Evolutionary conservation across 2,888 invertebrate species (phyloP).

Genomic region (Vesta saturnalis): DNA sequence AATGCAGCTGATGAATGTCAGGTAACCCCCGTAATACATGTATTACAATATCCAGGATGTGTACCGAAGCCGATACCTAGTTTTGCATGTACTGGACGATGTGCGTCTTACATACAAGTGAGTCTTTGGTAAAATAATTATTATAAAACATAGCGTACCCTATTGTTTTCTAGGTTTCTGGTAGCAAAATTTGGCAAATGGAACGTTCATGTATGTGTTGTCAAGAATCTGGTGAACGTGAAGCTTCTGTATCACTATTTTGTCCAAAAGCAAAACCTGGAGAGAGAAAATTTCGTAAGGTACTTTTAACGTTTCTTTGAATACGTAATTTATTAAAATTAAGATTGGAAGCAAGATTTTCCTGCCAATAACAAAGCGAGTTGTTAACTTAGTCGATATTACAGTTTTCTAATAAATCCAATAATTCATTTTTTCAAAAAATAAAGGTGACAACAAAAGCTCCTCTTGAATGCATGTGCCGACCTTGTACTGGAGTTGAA

Average conservation of each 20-base stretch:
- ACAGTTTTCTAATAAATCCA: slow-evolving; percentile 47
- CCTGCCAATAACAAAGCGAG: too few relatives aligned
- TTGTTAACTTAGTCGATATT: slow-evolving; percentile 5
- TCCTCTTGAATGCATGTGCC: slow-evolving; percentile 93
- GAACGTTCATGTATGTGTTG: slow-evolving; percentile 96
- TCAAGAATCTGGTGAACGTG: slow-evolving; percentile 92
- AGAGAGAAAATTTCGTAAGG: slow-evolving; percentile 86
- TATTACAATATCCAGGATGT: slow-evolving; percentile 90
- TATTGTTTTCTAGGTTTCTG: slow-evolving; percentile 76
- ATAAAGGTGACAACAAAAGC: slow-evolving; percentile 91
- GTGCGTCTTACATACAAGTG: slow-evolving; percentile 93
- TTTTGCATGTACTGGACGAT: slow-evolving; percentile 91
- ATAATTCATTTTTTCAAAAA: too few relatives aligned
- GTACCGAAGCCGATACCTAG: slow-evolving; percentile 93
- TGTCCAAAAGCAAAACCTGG: slow-evolving; percentile 91
- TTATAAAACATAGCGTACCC: slow-evolving; percentile 9
- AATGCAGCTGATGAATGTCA: slow-evolving; percentile 80
- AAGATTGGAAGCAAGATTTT: too few relatives aligned
- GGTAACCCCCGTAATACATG: slow-evolving; percentile 91
- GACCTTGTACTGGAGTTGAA: slow-evolving; percentile 90
- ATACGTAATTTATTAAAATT: not conserved
- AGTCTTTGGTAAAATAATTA: slow-evolving; percentile 34
- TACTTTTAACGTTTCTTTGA: slow-evolving; percentile 53
- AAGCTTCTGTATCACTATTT: slow-evolving; percentile 86
- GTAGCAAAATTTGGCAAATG: slow-evolving; percentile 96